These are phyloP conservation scores for Zhuqinia jingwanae DNA, from an alignment of 2,888 invertebrate species.

Conservation along the genomic window DNA sequence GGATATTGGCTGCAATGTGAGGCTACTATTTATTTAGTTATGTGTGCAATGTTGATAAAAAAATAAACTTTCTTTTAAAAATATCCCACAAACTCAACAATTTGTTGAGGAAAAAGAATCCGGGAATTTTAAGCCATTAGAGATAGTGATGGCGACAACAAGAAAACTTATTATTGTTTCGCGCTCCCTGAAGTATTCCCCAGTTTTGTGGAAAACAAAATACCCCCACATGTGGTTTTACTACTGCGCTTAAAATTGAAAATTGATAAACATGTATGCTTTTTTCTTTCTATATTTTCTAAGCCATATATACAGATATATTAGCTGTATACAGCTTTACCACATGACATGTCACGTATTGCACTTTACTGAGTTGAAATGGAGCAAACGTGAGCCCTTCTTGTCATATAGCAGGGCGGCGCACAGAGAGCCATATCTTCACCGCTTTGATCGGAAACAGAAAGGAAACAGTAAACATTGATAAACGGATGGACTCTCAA, in stretches of 20 bases:
- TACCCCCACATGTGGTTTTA: not conserved
- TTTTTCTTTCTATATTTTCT: not conserved
- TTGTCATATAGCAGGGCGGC: no score
- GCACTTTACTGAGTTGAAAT: not conserved
- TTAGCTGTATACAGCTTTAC: not conserved
- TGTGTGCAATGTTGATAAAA: no score
- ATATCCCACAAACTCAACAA: not conserved
- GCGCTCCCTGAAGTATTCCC: not conserved
- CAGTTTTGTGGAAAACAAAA: not conserved
- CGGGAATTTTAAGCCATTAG: not conserved
- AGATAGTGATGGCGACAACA: not conserved
- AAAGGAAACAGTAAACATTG: slow-evolving; percentile 47
- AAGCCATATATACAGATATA: no score
- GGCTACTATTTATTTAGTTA: no score
- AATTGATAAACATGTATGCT: not conserved
- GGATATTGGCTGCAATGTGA: no score
- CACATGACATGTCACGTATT: not conserved
- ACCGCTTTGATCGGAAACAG: not conserved
- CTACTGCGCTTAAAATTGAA: no score
- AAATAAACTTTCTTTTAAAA: no score
- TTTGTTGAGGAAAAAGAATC: not conserved
- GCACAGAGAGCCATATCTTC: no score
- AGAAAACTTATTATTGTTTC: not conserved
- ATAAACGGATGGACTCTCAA: slow-evolving; percentile 42
- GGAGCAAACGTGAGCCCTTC: not conserved